Conservation (phyloP, 2,113 vertebrate genomes). For the Misgurnus anguillicaudatus region DNA sequence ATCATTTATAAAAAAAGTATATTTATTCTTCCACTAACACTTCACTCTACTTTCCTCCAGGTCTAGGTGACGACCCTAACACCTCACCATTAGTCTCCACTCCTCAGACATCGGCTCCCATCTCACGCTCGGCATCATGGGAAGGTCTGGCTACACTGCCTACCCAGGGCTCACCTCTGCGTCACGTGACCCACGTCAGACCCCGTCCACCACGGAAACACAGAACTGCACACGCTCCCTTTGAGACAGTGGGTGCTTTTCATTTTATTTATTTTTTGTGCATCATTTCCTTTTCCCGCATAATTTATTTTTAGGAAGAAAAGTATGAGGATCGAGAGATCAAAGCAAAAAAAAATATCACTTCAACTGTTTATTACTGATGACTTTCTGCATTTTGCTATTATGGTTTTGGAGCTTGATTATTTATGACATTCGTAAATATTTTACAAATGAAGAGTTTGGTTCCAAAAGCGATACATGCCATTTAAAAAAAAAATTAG, state of each 20-base stretch:
- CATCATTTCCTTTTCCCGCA: not conserved
- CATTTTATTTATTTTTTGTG: not conserved
- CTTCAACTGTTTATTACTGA: no score
- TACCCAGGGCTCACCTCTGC: slow-evolving; percentile 84
- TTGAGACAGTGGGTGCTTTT: slow-evolving; percentile 66
- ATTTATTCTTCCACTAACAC: not conserved
- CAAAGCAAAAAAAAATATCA: no score
- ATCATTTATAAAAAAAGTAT: not conserved
- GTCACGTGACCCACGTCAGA: slow-evolving; percentile 83
- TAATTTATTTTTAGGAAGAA: not conserved
- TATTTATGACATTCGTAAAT: no score
- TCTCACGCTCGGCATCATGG: slow-evolving; percentile 82
- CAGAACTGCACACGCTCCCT: slow-evolving; percentile 69
- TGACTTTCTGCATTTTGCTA: no score
- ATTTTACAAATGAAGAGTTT: no score
- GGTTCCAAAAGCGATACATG: no score
- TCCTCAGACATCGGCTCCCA: slow-evolving; percentile 72
- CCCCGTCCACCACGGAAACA: slow-evolving; percentile 82
- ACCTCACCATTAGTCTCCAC: slow-evolving; percentile 76
- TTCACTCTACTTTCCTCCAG: slow-evolving; percentile 49
- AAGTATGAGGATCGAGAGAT: no score
- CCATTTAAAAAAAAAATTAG: no score
- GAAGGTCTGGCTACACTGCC: slow-evolving; percentile 86
- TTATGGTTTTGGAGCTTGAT: no score
- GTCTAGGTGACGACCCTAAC: slow-evolving; percentile 70